A percentile compares a stretch with the other conserved stretches of the same genome.
Evolutionary conservation across 2,888 invertebrate genomes (phyloP).

Genomic region (Parnassius smintheus): DNA sequence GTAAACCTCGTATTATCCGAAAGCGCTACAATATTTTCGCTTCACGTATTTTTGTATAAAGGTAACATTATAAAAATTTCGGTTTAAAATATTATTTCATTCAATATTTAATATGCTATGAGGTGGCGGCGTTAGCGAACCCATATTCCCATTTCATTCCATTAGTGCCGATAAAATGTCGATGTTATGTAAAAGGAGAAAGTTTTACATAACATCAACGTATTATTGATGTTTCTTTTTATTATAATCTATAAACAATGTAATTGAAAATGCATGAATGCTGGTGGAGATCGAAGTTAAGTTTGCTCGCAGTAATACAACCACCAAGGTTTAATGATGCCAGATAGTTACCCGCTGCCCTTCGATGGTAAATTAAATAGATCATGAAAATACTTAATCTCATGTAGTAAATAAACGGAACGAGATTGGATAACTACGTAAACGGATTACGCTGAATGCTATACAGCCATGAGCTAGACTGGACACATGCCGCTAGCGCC

Average conservation of each 20-base stretch:
- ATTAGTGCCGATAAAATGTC: background rate
- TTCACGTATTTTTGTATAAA: no score
- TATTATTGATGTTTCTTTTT: no score
- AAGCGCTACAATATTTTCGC: no score
- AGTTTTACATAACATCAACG: no score
- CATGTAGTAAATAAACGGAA: conserved; percentile 24
- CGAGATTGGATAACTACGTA: conserved; percentile 26
- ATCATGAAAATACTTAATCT: conserved; percentile 21
- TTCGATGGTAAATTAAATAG: conserved; percentile 16
- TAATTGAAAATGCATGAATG: background rate
- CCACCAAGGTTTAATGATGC: conserved; percentile 7
- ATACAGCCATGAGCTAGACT: conserved; percentile 18
- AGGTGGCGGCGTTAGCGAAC: background rate
- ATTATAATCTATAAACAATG: background rate
- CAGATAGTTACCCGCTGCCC: conserved; percentile 15
- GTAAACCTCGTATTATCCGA: no score
- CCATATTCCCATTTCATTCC: background rate
- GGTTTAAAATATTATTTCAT: background rate
- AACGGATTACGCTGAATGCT: conserved; percentile 24
- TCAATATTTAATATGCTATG: background rate
- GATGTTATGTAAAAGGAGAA: no score
- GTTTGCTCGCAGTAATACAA: background rate
- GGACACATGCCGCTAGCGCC: conserved; percentile 26
- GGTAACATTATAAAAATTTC: no score
- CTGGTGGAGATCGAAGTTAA: background rate